Evolutionary conservation across 1,140 invertebrate genomes (phyloP).

Genomic region (Drosophila ananassae): DNA sequence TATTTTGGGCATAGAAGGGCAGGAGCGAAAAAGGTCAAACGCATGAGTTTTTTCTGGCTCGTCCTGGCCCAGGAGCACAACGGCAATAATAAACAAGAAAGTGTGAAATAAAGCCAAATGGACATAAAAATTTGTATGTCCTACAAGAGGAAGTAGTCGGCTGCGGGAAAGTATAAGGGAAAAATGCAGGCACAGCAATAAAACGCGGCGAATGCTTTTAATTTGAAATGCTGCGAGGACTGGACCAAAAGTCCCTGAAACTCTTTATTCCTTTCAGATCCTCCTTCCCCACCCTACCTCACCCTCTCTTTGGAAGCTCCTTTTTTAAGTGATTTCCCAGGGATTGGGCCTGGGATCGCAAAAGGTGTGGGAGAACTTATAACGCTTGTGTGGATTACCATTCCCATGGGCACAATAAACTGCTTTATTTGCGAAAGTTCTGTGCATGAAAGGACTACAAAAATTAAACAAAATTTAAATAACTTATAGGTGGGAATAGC

Average conservation of each 20-base stretch:
- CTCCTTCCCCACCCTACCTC: not conserved
- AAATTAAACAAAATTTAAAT: constrained; percentile 34
- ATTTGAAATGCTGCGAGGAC: constrained; percentile 71
- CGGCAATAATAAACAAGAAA: constrained; percentile 80
- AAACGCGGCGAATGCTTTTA: constrained; percentile 75
- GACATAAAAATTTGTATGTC: constrained; percentile 75
- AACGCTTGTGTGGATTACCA: constrained; percentile 80
- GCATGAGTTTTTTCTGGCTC: constrained; percentile 56
- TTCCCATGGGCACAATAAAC: constrained; percentile 74
- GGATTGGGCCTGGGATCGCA: constrained; percentile 10
- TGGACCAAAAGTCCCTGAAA: constrained; percentile 18
- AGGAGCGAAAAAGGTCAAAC: constrained; percentile 64
- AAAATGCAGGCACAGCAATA: constrained; percentile 77
- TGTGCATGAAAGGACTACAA: constrained; percentile 34
- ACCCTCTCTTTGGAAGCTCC: not conserved
- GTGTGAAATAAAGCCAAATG: constrained; percentile 81
- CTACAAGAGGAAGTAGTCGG: constrained; percentile 26
- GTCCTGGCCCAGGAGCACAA: constrained; percentile 33
- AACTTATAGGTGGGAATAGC: not conserved
- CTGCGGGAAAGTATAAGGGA: constrained; percentile 17
- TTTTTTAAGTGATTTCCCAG: constrained; percentile 60
- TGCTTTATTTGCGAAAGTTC: constrained; percentile 80
- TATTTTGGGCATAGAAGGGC: constrained; percentile 59
- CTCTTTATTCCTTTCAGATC: constrained; percentile 6
- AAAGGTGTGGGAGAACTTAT: constrained; percentile 58